phyloP scores from a whole-genome alignment of 2,888 invertebrate genomes.

The Strigamia crassipes region DNA sequence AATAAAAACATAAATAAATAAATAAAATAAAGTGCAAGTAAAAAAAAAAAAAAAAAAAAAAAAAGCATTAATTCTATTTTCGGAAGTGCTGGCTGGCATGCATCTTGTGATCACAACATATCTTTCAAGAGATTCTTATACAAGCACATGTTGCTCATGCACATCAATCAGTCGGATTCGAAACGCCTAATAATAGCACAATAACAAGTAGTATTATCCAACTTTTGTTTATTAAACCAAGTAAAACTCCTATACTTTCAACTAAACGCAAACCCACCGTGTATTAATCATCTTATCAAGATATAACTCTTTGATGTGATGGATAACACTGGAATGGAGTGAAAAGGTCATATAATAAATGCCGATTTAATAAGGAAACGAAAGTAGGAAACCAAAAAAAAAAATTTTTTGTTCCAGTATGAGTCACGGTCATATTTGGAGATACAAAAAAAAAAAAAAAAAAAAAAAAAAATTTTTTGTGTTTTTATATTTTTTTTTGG shows the following conservation, averaged over 20 bases:
- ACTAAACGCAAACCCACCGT: too few relatives aligned
- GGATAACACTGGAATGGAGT: not conserved
- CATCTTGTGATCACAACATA: not conserved
- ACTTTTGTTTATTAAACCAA: not conserved
- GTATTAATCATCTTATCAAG: not conserved
- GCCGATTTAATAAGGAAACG: not conserved
- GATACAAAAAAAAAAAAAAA: not conserved
- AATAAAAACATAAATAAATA: not conserved
- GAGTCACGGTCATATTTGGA: slow-evolving; percentile 12
- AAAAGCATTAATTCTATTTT: not conserved
- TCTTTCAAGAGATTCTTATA: not conserved
- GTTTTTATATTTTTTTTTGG: not conserved
- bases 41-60: too few relatives aligned
- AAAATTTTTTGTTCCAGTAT: not conserved
- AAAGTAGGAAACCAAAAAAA: not conserved
- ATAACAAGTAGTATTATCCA: not conserved
- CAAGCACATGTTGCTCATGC: not conserved
- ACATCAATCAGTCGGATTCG: not conserved
- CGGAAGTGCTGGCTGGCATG: not conserved
- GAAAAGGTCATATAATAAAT: not conserved
- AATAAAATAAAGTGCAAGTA: not conserved
- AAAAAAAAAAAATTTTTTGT: not conserved
- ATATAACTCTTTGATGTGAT: not conserved
- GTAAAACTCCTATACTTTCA: not conserved
- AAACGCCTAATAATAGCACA: not conserved